A percentile compares a stretch with the other conserved stretches of the same genome.
Conservation (phyloP, 2,113 vertebrate genomes). For the Sterna hirundo region DNA sequence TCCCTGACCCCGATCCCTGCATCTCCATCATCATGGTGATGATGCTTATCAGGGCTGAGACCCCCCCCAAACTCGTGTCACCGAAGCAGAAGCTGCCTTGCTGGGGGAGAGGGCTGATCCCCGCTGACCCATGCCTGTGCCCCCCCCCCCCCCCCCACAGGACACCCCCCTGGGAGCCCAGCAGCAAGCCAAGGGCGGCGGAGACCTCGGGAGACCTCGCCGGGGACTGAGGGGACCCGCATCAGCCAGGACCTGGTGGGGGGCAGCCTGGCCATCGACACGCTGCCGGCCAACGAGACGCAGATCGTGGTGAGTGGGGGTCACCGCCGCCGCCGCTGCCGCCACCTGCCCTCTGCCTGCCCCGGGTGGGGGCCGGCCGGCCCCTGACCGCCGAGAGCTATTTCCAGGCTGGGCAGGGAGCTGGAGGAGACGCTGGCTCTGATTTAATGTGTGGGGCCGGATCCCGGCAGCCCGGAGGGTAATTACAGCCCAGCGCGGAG, state of each 20-base stretch:
- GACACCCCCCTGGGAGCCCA: neutral
- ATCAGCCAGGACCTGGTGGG: constrained; percentile 79
- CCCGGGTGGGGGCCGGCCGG: neutral
- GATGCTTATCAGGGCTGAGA: neutral
- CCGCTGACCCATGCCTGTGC: neutral
- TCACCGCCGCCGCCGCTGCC: fast-evolving
- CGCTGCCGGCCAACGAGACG: constrained; percentile 81
- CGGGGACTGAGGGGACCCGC: constrained; percentile 47
- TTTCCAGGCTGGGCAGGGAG: neutral
- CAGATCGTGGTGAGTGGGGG: constrained; percentile 81
- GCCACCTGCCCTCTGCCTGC: neutral
- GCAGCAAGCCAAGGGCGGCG: neutral
- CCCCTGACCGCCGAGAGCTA: fast-evolving
- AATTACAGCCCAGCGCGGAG: neutral
- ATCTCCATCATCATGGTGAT: neutral
- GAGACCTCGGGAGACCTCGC: constrained; percentile 21
- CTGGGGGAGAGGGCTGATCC: neutral
- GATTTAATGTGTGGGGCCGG: fast-evolving
- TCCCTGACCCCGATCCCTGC: neutral
- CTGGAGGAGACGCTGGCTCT: neutral
- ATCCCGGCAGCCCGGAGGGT: neutral
- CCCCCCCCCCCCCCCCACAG: neutral
- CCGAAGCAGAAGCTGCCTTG: neutral
- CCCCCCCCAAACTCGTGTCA: neutral
- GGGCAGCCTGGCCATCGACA: constrained; percentile 82